Evolutionary conservation across 2,888 invertebrate genomes (phyloP).

Genomic region (Parnassius smintheus): DNA sequence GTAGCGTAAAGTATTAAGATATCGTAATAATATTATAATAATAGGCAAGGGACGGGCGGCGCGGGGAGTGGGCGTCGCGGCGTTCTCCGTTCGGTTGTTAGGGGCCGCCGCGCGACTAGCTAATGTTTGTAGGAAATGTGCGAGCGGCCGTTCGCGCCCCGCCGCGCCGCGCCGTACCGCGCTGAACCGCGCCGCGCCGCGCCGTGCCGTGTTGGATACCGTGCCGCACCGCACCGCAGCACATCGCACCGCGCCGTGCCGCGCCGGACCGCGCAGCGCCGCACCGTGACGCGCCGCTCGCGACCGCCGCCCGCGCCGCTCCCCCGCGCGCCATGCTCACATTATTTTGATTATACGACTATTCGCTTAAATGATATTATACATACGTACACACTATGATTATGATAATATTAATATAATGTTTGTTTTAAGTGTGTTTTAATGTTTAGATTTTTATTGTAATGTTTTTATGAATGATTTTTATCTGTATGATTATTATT

Average conservation of each 20-base stretch:
- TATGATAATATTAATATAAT: constrained; percentile 81
- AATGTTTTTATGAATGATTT: constrained; percentile 82
- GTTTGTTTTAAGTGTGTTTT: constrained; percentile 82
- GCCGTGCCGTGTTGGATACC: constrained; percentile 22
- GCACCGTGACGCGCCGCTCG: constrained; percentile 28
- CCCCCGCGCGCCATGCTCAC: constrained; percentile 73
- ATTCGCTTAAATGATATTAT: constrained; percentile 80
- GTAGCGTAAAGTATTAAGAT: constrained; percentile 81
- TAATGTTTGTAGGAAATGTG: constrained; percentile 50
- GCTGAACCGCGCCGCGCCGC: constrained; percentile 27
- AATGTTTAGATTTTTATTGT: constrained; percentile 82
- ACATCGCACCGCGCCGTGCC: constrained; percentile 28
- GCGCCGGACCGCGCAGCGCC: constrained; percentile 34
- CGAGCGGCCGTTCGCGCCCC: constrained; percentile 29
- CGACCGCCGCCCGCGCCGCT: constrained; percentile 49
- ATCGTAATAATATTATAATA: constrained; percentile 73
- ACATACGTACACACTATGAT: constrained; percentile 80
- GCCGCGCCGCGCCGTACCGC: background rate
- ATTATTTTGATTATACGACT: constrained; percentile 80
- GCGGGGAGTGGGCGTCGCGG: constrained; percentile 54
- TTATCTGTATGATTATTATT: constrained; percentile 81
- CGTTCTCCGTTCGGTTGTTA: constrained; percentile 25
- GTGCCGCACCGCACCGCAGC: constrained; percentile 29
- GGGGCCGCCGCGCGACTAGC: constrained; percentile 41
- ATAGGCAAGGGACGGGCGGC: constrained; percentile 69